Evolutionary conservation across 2,113 vertebrate species (phyloP).

Genomic region (Crotalus horridus): DNA sequence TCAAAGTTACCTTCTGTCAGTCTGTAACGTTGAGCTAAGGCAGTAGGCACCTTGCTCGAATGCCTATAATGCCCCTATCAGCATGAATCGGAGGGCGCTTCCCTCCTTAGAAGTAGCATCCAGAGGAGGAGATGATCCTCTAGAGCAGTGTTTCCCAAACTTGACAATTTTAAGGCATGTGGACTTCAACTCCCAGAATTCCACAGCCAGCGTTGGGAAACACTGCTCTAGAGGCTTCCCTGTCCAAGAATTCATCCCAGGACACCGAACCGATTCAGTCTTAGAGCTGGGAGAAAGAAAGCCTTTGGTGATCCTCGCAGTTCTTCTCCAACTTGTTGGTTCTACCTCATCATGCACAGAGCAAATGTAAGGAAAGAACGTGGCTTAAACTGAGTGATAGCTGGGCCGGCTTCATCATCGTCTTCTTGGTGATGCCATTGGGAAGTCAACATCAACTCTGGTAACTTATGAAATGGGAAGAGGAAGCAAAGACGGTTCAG

Average conservation of each 20-base stretch:
- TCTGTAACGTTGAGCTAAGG: neutral
- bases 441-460: conserved; percentile 19
- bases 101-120: neutral
- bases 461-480: rapidly evolving
- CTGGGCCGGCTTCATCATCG: neutral
- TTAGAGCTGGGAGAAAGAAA: conserved; percentile 49
- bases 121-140: neutral
- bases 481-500: conserved; percentile 3
- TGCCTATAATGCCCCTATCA: neutral
- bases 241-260: neutral
- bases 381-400: neutral
- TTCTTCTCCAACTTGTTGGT: neutral
- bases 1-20: neutral
- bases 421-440: neutral
- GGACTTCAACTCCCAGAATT: no score
- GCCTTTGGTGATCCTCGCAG: neutral
- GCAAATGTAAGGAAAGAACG: neutral
- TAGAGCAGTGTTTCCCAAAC: no score
- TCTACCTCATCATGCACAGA: neutral
- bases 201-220: no score
- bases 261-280: no score
- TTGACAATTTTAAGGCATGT: no score
- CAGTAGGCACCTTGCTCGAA: neutral
- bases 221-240: neutral
- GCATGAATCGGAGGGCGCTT: neutral